These are phyloP conservation scores for Drosophila mojavensis DNA, from an alignment of 1,140 invertebrate genomes.

Conservation along the genomic window DNA sequence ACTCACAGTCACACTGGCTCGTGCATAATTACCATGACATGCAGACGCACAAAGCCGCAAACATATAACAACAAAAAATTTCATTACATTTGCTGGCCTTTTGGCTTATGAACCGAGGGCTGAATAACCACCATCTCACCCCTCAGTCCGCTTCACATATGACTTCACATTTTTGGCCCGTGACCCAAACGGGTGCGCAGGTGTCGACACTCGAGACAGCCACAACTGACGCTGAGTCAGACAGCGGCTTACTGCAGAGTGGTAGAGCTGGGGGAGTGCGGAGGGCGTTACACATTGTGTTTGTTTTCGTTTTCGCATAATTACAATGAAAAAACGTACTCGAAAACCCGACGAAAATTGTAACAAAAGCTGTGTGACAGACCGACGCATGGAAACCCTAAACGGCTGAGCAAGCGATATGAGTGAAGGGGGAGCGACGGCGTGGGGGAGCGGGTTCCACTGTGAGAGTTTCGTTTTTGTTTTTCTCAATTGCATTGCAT, in stretches of 20 bases:
- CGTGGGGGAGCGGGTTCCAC: neutral
- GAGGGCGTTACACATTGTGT: conserved; percentile 58
- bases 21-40: conserved; percentile 72
- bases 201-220: conserved; percentile 65
- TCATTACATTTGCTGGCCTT: conserved; percentile 65
- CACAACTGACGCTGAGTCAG: conserved; percentile 51
- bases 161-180: conserved; percentile 79
- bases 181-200: conserved; percentile 69
- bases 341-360: conserved; percentile 50
- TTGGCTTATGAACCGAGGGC: conserved; percentile 23
- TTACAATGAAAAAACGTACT: conserved; percentile 56
- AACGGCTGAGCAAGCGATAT: conserved; percentile 19
- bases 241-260: conserved; percentile 13
- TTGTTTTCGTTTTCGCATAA: conserved; percentile 75
- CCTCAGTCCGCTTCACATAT: conserved; percentile 55
- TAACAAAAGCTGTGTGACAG: conserved; percentile 71
- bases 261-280: neutral
- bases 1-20: neutral
- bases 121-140: conserved; percentile 8
- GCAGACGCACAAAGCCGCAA: conserved; percentile 54
- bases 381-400: conserved; percentile 63
- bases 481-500: conserved; percentile 49
- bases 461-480: conserved; percentile 47
- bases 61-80: conserved; percentile 53
- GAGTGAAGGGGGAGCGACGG: neutral